Conservation (phyloP, 2,113 vertebrate species). For the Carassius carassius region DNA sequence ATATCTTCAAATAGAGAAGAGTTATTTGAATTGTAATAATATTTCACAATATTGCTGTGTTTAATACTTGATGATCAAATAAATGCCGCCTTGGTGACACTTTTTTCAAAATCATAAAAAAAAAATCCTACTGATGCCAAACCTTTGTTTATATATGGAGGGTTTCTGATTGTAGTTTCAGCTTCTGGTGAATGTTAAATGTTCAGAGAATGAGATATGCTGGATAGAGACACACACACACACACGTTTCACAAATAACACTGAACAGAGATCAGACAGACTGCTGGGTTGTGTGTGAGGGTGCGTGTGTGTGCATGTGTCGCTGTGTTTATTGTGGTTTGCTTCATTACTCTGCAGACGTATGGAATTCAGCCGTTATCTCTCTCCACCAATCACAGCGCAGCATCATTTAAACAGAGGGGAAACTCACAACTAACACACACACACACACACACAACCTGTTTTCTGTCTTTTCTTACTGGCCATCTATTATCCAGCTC, state of each 20-base stretch:
- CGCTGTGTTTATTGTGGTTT: constrained; percentile 17
- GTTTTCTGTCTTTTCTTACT: background rate
- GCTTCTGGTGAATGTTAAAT: background rate
- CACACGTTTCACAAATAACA: background rate
- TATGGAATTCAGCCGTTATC: constrained; percentile 46
- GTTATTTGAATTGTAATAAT: background rate
- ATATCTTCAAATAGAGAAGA: background rate
- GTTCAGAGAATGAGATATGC: background rate
- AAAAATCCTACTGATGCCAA: no score
- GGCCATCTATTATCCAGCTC: background rate
- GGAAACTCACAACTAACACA: constrained; percentile 31
- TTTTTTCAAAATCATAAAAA: background rate
- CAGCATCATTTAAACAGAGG: constrained; percentile 51
- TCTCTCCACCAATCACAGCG: constrained; percentile 41
- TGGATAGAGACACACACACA: background rate
- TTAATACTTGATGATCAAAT: background rate
- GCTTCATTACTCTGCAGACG: constrained; percentile 32
- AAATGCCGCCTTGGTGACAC: background rate
- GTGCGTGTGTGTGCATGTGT: constrained; percentile 25
- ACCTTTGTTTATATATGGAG: background rate
- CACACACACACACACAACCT: constrained; percentile 5
- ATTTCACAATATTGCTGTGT: background rate
- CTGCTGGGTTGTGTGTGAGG: background rate
- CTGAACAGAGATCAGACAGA: background rate
- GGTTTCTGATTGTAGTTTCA: background rate